These are phyloP conservation scores for Drosophila pandora DNA, from an alignment of 1,140 invertebrate genomes.

Conservation along the genomic window DNA sequence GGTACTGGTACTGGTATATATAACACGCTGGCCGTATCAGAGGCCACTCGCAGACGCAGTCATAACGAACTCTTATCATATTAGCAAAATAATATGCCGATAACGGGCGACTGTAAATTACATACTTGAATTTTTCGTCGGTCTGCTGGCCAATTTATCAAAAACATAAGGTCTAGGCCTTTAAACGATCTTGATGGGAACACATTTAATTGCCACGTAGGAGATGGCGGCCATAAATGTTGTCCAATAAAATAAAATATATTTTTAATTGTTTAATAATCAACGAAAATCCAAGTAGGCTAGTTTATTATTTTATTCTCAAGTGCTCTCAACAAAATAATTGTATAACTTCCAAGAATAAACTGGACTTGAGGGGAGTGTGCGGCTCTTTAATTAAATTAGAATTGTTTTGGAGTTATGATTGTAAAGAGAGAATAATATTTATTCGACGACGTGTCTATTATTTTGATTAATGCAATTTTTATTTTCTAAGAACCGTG, in stretches of 20 bases:
- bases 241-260: conserved; percentile 52
- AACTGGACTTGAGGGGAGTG: conserved; percentile 3
- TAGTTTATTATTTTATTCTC: conserved; percentile 30
- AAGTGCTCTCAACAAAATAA: conserved; percentile 19
- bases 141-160: conserved; percentile 10
- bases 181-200: conserved; percentile 11
- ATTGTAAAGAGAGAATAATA: neutral
- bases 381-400: neutral
- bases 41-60: conserved; percentile 8
- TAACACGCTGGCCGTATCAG: conserved; percentile 12
- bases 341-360: conserved; percentile 8
- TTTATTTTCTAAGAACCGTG: neutral
- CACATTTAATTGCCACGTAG: conserved; percentile 11
- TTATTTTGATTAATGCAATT: neutral
- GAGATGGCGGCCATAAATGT: neutral
- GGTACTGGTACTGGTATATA: neutral
- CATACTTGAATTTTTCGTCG: conserved; percentile 13
- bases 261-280: conserved; percentile 44
- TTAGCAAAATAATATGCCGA: conserved; percentile 19
- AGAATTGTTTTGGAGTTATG: neutral
- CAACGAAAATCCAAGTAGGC: conserved; percentile 4
- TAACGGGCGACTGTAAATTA: conserved; percentile 31
- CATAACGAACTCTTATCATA: conserved; percentile 19
- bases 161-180: conserved; percentile 6
- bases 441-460: neutral